These are phyloP conservation scores for Ptilonorhynchus violaceus DNA, from an alignment of 2,113 vertebrate species.

Conservation along the genomic window DNA sequence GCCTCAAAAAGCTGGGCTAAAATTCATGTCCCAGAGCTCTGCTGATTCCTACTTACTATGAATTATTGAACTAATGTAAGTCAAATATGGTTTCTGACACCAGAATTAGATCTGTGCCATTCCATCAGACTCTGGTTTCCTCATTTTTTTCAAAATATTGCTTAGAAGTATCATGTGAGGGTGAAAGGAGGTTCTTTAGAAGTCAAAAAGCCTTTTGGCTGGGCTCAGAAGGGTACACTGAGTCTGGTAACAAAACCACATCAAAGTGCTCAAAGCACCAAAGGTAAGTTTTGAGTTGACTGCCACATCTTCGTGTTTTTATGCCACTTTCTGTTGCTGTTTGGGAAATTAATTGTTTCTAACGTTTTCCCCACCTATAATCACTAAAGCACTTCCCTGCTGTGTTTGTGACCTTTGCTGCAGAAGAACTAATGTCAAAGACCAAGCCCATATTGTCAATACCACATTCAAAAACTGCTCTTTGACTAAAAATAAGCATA, in stretches of 20 bases:
- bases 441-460: background rate
- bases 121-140: background rate
- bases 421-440: background rate
- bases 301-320: background rate
- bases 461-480: background rate
- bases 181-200: background rate
- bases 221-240: background rate
- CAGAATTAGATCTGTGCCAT: background rate
- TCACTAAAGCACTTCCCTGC: background rate
- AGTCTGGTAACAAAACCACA: background rate
- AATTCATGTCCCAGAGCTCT: background rate
- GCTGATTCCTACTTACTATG: background rate
- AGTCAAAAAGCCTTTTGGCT: background rate
- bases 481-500: constrained; percentile 9
- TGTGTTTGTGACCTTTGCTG: background rate
- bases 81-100: background rate
- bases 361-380: background rate
- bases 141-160: background rate
- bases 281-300: background rate
- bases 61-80: background rate
- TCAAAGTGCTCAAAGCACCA: background rate
- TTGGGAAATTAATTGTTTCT: background rate
- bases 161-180: background rate
- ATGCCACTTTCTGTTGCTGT: background rate
- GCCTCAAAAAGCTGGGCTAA: background rate